phyloP scores from a whole-genome alignment of 2,888 invertebrate species.

The Oligia fasciuncula region DNA sequence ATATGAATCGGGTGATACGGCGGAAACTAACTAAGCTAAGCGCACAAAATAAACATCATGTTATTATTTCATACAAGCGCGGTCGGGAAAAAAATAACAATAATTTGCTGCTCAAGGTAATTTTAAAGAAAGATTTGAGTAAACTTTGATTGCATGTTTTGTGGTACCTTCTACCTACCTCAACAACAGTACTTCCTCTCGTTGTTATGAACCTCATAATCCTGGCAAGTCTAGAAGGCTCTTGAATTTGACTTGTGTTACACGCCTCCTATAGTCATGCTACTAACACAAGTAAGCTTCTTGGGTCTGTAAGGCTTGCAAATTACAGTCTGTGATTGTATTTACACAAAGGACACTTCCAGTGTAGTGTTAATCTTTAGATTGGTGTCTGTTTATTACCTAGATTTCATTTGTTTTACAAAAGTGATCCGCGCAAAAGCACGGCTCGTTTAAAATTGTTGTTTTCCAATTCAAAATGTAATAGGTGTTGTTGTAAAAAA shows the following conservation, averaged over 20 bases:
- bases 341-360: constrained; percentile 45
- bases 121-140: constrained; percentile 54
- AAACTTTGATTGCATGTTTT: constrained; percentile 23
- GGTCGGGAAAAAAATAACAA: constrained; percentile 1
- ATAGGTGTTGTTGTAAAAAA: constrained; percentile 12
- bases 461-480: constrained; percentile 21
- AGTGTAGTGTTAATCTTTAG: constrained; percentile 46
- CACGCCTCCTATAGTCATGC: not conserved
- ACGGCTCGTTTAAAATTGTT: constrained; percentile 23
- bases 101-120: constrained; percentile 56
- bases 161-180: constrained; percentile 12
- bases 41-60: constrained; percentile 11
- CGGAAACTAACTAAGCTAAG: constrained; percentile 10
- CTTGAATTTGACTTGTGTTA: constrained; percentile 57
- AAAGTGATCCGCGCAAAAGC: constrained; percentile 10
- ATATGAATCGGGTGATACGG: not conserved
- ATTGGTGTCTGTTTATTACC: constrained; percentile 54
- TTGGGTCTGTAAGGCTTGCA: constrained; percentile 45
- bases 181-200: constrained; percentile 22
- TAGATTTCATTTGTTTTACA: constrained; percentile 37
- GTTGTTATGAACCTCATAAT: constrained; percentile 42
- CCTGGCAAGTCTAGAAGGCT: constrained; percentile 50
- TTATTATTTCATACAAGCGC: constrained; percentile 9
- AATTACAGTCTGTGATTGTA: constrained; percentile 42
- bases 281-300: constrained; percentile 56